Conservation (phyloP, 30 jellyfish, hydroid and myxozoan species). For the Haliclystus octoradiatus region DNA sequence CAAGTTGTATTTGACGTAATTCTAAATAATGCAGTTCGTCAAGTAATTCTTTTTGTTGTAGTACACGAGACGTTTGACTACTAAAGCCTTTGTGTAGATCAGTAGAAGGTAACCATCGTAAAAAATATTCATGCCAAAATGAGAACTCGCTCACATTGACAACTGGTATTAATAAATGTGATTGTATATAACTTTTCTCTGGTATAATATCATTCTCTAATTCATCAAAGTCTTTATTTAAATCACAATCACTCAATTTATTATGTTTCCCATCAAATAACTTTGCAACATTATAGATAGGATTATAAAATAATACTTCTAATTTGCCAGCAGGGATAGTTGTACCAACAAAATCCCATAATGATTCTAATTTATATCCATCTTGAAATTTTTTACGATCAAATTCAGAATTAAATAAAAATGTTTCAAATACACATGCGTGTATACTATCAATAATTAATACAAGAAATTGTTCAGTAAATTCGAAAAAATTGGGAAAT, state of each 20-base stretch:
- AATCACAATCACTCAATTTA: background rate
- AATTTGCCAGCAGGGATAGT: constrained; percentile 36
- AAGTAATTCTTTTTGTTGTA: constrained; percentile 57
- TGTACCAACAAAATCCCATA: constrained; percentile 73
- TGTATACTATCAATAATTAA: constrained; percentile 53
- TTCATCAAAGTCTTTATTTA: background rate
- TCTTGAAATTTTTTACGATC: constrained; percentile 21
- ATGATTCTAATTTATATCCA: constrained; percentile 29
- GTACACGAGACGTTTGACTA: constrained; percentile 27
- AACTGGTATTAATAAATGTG: background rate
- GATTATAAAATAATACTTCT: constrained; percentile 41
- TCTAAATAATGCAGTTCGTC: constrained; percentile 66
- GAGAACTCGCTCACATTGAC: background rate
- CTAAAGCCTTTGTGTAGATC: constrained; percentile 63
- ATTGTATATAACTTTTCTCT: background rate
- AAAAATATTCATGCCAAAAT: constrained; percentile 54
- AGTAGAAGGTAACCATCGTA: constrained; percentile 72
- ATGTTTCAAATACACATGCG: constrained; percentile 78
- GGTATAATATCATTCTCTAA: background rate
- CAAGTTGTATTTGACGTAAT: constrained; percentile 49
- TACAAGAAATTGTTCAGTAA: constrained; percentile 63
- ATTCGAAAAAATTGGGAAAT: constrained; percentile 60
- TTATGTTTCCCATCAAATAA: background rate
- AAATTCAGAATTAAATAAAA: constrained; percentile 45
- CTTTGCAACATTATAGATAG: constrained; percentile 20